Evolutionary conservation across 2,888 invertebrate genomes (phyloP), one percentile per base, ranked within the genome.

Genomic region (Rhorus exstirpatorius): DNA sequence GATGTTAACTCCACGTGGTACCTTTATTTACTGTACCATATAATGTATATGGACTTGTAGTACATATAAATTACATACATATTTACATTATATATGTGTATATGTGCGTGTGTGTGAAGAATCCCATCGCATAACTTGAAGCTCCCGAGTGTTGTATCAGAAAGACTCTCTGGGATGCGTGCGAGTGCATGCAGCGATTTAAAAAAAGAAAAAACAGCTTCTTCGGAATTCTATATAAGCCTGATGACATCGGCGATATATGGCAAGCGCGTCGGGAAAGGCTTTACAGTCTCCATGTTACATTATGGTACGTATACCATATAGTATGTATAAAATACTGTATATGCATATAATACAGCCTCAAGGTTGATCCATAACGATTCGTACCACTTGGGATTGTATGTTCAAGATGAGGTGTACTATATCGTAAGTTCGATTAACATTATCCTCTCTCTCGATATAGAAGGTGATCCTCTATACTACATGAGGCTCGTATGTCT

Each of bases 151-250:
- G 44, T 71, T 46, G 44, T 46, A 63, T 35, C 7, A 41, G 4
- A 58, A 19, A 72, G 21, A 61, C 17, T 19, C 17, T 12, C 19
- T 17, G n/a, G n/a, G 14, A n/a, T n/a, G 17, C 26, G 21, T 58
- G 51, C 12, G 60, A 44, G 19, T 26, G 35, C 60, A 21, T 31
- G 72, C 51, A 44, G 24, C 51, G 68, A 68, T 14, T 12, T 17
- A 24, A 61, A 12, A 31, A n/a, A 35, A 41, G 61, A 49, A 49
- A 81, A 21, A 81, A 46, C 60, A 72, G 67, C 44, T 72, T 72
- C 81, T 72, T 72, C 67, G 53, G 60, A 72, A 71, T 81, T 76
- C 71, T 76, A 72, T 77, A 61, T 81, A 72, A 81, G 67, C 51
- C 46, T 35, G 71, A 41, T 67, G 77, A 72, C 77, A 81, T 61